A percentile compares a stretch with the other conserved stretches of the same genome.
These are phyloP conservation scores for Acanthochromis polyacanthus DNA, from an alignment of 2,113 vertebrate species.

Conservation along the genomic window DNA sequence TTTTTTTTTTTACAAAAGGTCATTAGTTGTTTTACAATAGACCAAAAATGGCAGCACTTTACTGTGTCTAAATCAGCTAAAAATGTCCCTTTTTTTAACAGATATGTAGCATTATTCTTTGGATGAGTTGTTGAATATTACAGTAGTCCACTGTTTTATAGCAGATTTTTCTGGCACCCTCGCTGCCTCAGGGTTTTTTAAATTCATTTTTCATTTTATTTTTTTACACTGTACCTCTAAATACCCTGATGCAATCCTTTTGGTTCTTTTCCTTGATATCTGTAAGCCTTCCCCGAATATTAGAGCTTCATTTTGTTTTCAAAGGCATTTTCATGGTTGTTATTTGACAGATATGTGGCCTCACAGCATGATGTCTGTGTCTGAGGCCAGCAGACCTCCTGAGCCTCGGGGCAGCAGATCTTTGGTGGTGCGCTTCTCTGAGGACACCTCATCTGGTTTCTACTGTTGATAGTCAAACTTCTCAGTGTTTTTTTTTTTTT, in stretches of 20 bases:
- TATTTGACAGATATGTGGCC: slow-evolving; percentile 15
- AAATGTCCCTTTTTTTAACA: too few species aligned
- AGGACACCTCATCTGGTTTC: slow-evolving; percentile 4
- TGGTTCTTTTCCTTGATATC: neutral
- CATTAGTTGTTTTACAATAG: too few species aligned
- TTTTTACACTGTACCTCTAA: neutral
- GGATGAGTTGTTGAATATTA: too few species aligned
- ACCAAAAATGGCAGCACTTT: too few species aligned
- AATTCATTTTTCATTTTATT: too few species aligned
- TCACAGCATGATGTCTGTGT: slow-evolving; percentile 6
- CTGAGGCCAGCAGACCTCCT: neutral
- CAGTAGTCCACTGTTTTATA: too few species aligned
- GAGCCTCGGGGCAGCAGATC: neutral
- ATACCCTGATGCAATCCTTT: neutral
- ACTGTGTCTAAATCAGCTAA: too few species aligned
- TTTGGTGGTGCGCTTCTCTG: slow-evolving; percentile 23
- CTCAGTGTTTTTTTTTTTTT: slow-evolving; percentile 32
- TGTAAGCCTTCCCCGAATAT: neutral
- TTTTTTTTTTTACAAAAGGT: too few species aligned
- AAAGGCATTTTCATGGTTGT: neutral
- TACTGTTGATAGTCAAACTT: slow-evolving; percentile 17
- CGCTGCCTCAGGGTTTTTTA: too few species aligned
- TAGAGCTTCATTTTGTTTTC: neutral
- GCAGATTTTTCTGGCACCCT: too few species aligned
- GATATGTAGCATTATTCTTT: too few species aligned